Evolutionary conservation across 2,113 vertebrate species (phyloP).

Genomic region (Motacilla alba): DNA sequence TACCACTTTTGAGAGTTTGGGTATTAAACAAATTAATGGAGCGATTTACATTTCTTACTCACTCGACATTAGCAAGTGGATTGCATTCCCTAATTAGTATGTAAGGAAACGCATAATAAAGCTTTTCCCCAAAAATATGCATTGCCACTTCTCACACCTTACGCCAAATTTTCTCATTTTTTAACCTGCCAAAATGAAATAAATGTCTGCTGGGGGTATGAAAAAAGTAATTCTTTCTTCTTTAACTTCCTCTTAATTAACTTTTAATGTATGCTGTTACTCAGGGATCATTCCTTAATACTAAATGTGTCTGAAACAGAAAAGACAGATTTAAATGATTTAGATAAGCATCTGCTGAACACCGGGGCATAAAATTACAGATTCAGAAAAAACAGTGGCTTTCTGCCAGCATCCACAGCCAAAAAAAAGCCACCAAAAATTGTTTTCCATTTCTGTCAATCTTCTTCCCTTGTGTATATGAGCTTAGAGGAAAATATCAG

Average conservation of each 20-base stretch:
- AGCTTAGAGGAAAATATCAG: background rate
- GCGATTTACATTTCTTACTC: background rate
- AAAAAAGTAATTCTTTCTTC: conserved; percentile 59
- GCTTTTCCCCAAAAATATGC: conserved; percentile 22
- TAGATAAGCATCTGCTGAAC: conserved; percentile 69
- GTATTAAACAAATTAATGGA: conserved; percentile 27
- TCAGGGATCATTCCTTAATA: conserved; percentile 52
- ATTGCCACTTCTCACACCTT: conserved; percentile 3
- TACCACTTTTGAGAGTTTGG: background rate
- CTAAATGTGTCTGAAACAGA: conserved; percentile 56
- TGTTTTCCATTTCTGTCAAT: background rate
- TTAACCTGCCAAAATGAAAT: conserved; percentile 60
- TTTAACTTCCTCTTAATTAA: conserved; percentile 72
- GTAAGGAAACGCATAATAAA: conserved; percentile 26
- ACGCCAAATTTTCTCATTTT: conserved; percentile 26
- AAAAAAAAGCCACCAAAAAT: background rate
- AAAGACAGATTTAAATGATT: conserved; percentile 70
- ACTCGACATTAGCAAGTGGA: background rate
- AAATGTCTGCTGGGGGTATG: conserved; percentile 18
- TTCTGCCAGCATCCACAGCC: background rate
- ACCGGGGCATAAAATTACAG: conserved; percentile 18
- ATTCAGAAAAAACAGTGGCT: conserved; percentile 13
- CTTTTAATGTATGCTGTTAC: conserved; percentile 67
- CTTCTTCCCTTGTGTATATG: background rate
- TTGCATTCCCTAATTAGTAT: conserved; percentile 50